These are phyloP conservation scores for Piezodorus guildinii DNA, from an alignment of 1,140 invertebrate species.

Conservation along the genomic window DNA sequence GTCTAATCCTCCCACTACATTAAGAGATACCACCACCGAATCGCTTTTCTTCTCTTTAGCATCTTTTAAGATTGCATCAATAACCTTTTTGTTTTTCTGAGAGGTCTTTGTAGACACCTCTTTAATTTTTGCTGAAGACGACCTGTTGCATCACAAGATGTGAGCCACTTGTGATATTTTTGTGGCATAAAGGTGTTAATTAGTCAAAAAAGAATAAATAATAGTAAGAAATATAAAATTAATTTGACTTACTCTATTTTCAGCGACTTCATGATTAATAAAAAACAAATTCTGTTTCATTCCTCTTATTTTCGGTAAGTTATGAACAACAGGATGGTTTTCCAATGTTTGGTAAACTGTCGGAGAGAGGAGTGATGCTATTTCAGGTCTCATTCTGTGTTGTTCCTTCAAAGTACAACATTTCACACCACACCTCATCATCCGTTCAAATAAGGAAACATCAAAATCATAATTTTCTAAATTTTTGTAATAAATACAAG, in stretches of 20 bases:
- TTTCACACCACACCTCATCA: conserved; percentile 44
- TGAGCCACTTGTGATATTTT: too few species aligned
- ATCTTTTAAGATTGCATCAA: too few species aligned
- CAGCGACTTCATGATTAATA: conserved; percentile 31
- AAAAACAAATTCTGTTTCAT: background rate
- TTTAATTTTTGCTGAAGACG: too few species aligned
- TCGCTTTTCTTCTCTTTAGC: too few species aligned
- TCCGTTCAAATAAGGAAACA: conserved; percentile 44
- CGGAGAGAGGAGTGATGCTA: conserved; percentile 45
- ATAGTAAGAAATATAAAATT: too few species aligned
- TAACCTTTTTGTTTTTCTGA: too few species aligned
- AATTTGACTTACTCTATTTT: conserved; percentile 32
- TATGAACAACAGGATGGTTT: conserved; percentile 33
- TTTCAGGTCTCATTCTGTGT: conserved; percentile 52
- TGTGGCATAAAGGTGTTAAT: too few species aligned
- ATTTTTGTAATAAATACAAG: conserved; percentile 45
- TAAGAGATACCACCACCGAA: too few species aligned
- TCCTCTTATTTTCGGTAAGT: background rate
- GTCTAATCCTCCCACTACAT: too few species aligned
- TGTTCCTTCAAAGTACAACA: conserved; percentile 42
- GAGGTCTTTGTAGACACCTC: too few species aligned
- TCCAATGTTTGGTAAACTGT: conserved; percentile 45
- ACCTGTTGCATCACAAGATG: too few species aligned
- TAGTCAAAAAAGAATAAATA: too few species aligned
- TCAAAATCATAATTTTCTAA: conserved; percentile 45